Percentiles rank a stretch among this genome's conserved stretches.
Conservation (phyloP, 2,113 vertebrate genomes). For the Larimichthys polyactis region DNA sequence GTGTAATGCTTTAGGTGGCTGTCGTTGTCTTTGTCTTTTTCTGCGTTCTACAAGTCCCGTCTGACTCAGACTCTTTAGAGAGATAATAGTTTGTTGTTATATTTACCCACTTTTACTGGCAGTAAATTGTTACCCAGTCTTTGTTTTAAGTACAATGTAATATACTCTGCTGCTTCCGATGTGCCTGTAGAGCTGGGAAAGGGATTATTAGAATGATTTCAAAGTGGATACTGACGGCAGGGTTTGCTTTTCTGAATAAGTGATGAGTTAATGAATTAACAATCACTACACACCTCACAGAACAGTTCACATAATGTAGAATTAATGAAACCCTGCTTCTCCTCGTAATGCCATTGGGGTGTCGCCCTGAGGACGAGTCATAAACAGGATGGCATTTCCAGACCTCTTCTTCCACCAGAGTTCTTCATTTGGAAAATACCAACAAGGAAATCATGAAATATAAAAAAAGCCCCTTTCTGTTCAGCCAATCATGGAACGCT, state of each 20-base stretch:
- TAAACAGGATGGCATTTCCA: slow-evolving; percentile 47
- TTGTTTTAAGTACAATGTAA: neutral
- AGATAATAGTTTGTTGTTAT: neutral
- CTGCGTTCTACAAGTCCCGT: neutral
- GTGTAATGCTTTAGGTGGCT: neutral
- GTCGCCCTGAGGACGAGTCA: neutral
- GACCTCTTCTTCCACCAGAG: slow-evolving; percentile 25
- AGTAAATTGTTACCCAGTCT: neutral
- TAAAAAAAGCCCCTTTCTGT: slow-evolving; percentile 12
- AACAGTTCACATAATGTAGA: slow-evolving; percentile 1
- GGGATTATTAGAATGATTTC: neutral
- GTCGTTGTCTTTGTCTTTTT: neutral
- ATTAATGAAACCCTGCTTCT: neutral
- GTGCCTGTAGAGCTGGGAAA: neutral
- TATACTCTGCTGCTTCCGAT: neutral
- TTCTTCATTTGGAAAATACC: slow-evolving; percentile 31
- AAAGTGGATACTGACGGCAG: neutral
- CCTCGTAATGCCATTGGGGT: neutral
- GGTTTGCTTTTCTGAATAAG: neutral
- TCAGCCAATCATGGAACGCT: slow-evolving; percentile 42
- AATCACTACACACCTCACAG: neutral
- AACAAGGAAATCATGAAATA: slow-evolving; percentile 4
- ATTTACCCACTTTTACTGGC: neutral
- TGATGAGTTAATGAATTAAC: neutral
- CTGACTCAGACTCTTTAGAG: neutral